Conservation (phyloP, 2,888 invertebrate genomes). For the Dasysyrphus albostriatus region DNA sequence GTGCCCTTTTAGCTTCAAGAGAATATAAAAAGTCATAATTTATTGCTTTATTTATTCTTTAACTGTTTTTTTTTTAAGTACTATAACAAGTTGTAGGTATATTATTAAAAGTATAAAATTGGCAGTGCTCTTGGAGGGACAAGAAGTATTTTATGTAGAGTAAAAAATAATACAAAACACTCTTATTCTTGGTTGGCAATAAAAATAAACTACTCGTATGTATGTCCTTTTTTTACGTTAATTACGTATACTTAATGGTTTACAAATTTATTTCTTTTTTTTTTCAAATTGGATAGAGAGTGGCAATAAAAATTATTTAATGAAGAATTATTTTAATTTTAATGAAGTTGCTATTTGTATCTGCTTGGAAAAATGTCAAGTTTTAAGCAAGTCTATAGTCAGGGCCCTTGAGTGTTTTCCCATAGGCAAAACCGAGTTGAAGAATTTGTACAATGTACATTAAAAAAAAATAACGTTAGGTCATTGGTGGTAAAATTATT, state of each 20-base stretch:
- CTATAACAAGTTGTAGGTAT: background rate
- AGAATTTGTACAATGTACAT: no score
- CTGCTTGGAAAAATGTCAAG: no score
- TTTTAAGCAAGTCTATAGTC: no score
- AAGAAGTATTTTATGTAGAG: background rate
- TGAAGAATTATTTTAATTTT: background rate
- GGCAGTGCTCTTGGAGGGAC: background rate
- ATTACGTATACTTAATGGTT: background rate
- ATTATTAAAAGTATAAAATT: slow-evolving; percentile 18
- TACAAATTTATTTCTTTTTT: slow-evolving; percentile 1
- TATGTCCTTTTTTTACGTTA: background rate
- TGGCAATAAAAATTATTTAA: background rate
- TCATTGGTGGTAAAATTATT: no score
- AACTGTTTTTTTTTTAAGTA: slow-evolving; percentile 35
- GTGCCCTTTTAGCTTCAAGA: background rate
- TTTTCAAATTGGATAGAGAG: background rate
- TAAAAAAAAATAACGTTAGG: no score
- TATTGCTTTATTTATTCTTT: slow-evolving; percentile 19
- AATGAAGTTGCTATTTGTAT: background rate
- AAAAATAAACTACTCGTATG: slow-evolving; percentile 13
- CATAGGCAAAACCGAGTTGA: no score
- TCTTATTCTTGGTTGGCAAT: slow-evolving; percentile 9
- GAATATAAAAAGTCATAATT: slow-evolving; percentile 21
- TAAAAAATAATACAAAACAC: background rate
- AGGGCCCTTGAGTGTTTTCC: no score